Base-by-base conservation (phyloP, 2,797 vertebrate genomes). In the Thamnophis elegans region DNA sequence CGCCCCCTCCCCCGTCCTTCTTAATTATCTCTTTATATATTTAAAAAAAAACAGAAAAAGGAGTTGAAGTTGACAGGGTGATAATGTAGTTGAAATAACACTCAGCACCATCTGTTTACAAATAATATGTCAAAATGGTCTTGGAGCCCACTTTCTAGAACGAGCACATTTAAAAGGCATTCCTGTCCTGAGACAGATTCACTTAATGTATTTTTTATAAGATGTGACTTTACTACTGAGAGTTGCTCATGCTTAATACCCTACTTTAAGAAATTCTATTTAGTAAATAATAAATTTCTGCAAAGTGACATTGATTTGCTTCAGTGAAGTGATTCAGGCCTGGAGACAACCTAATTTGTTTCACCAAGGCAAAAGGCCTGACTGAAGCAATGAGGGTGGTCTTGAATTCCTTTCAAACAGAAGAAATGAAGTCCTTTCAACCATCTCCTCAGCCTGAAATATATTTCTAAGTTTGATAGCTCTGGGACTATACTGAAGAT, bases 101-200 rank as follows among this genome's bases (percentile, higher is more conserved):
- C 5, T 12, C 28, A 32, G 18, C 12, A 62, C 47, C 56, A 16
- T 87, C 55, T 26, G 53, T 58, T 93, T 87, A 55, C 13, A 51
- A 88, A 95, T 89, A 55, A 26, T 96, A 92, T 42, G 92, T 95
- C n/a, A 92, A 82, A 89, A 60, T 78, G 94, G 87, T 93, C 89
- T 92, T 32, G 78, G 68, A 42, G 65, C 26, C 16, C 42, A 54
- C 60, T 54, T 90, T 60, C 65, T 94, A 87, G 3, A 85, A 55
- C 92, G 94, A 62, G 0, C 0, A 8, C 73, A 32, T 94, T 96
- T 94, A 87, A 59, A 42, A 85, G 90, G 47, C 0, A 60, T 60
- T 82, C 59, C 14, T 18, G 28, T 51, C 89, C 36, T 85, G 36
- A 89, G 65, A 56, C 60, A 85, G 93, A 89, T 91, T 62, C 82